A percentile compares a stretch with the other conserved stretches of the same genome.
Conservation (phyloP, 2,113 vertebrate genomes). For the Megaceryle torquata region DNA sequence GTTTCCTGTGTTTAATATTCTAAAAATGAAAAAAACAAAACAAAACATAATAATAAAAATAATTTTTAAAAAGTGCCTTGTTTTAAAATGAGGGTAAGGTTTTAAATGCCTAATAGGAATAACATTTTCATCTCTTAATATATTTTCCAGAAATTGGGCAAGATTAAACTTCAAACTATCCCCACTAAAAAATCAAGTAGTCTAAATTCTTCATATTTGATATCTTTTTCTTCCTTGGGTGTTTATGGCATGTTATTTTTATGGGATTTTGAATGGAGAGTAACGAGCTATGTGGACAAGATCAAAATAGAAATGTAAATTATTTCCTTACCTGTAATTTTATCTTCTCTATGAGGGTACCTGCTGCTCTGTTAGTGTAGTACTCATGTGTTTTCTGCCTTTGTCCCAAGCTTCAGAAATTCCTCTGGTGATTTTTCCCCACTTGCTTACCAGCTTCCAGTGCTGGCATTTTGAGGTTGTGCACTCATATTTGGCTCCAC, state of each 20-base stretch:
- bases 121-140: neutral
- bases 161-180: neutral
- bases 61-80: neutral
- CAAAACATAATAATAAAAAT: neutral
- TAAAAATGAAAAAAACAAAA: neutral
- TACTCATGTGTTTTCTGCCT: conserved; percentile 62
- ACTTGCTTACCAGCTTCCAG: conserved; percentile 48
- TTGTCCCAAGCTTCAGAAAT: conserved; percentile 56
- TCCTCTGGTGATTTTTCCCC: conserved; percentile 44
- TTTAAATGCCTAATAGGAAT: neutral
- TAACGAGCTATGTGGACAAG: neutral
- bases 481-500: conserved; percentile 53
- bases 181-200: neutral
- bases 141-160: neutral
- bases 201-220: neutral
- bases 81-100: neutral
- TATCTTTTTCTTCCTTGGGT: neutral
- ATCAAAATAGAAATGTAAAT: conserved; percentile 23
- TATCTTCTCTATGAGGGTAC: conserved; percentile 52
- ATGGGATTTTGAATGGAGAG: neutral
- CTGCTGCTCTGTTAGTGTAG: conserved; percentile 42
- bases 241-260: neutral
- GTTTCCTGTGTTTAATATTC: neutral
- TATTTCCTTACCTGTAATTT: conserved; percentile 60
- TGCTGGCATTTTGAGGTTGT: conserved; percentile 58